Evolutionary conservation across 2,888 invertebrate species (phyloP).

Genomic region (Galeruca laticollis): DNA sequence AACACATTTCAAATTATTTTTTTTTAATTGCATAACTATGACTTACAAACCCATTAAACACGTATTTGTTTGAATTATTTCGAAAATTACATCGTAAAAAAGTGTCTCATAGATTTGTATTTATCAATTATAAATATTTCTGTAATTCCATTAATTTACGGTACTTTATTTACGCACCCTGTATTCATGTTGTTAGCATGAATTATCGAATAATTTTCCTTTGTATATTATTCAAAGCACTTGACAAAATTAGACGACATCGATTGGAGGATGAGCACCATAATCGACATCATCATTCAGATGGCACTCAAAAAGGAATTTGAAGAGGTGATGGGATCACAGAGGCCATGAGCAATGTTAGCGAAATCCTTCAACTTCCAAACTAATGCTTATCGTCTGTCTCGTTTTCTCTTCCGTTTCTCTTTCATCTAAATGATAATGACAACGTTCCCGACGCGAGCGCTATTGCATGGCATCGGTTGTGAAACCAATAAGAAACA

Average conservation of each 20-base stretch:
- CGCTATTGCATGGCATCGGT: constrained; percentile 5
- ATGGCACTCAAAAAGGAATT: constrained; percentile 14
- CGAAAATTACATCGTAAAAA: too few species aligned
- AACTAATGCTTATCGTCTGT: constrained; percentile 14
- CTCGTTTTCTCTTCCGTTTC: background rate
- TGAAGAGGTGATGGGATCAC: constrained; percentile 7
- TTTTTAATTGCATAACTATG: too few species aligned
- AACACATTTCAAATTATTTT: too few species aligned
- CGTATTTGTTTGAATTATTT: too few species aligned
- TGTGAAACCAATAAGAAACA: background rate
- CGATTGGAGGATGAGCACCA: constrained; percentile 7
- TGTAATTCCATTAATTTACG: too few species aligned
- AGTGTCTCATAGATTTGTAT: too few species aligned
- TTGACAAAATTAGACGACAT: constrained; percentile 3
- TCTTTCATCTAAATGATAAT: constrained; percentile 46
- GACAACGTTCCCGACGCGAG: constrained; percentile 20
- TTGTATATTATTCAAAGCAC: constrained; percentile 3
- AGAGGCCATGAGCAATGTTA: background rate
- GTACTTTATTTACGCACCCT: too few species aligned
- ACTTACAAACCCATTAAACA: too few species aligned
- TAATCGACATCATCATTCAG: constrained; percentile 5
- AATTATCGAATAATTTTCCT: background rate
- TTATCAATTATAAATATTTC: too few species aligned
- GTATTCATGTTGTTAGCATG: too few species aligned
- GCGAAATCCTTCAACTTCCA: constrained; percentile 11